phyloP scores from a whole-genome alignment of 1,140 invertebrate species.

The Drosophila insularis region DNA sequence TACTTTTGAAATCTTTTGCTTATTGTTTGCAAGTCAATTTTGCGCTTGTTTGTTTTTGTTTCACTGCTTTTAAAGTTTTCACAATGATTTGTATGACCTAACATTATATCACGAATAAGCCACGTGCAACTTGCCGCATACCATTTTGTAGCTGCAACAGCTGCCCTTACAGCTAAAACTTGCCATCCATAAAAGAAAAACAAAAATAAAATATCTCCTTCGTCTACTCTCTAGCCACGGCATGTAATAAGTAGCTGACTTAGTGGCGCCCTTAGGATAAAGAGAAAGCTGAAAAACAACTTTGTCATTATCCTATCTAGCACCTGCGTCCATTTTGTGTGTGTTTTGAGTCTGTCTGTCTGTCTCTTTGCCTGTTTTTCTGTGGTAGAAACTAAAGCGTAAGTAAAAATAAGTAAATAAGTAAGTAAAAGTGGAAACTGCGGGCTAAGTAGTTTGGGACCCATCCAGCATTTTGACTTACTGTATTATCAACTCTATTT shows the following conservation, averaged over 20 bases:
- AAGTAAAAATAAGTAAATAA: conserved; percentile 22
- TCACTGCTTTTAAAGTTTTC: not conserved
- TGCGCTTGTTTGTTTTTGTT: not conserved
- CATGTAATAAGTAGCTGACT: conserved; percentile 25
- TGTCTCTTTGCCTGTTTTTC: not conserved
- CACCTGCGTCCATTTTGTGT: conserved; percentile 32
- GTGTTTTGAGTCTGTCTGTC: not conserved
- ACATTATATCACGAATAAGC: conserved; percentile 28
- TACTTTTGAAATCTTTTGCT: too few relatives aligned
- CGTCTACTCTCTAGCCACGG: not conserved
- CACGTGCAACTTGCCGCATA: not conserved
- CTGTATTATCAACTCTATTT: not conserved
- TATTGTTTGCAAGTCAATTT: too few relatives aligned
- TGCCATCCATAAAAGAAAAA: conserved; percentile 16
- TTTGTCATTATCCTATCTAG: conserved; percentile 38
- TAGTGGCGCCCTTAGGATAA: not conserved
- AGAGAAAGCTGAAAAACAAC: conserved; percentile 34
- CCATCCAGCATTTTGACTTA: not conserved
- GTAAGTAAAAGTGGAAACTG: conserved; percentile 22
- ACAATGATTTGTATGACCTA: not conserved
- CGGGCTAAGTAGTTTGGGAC: conserved; percentile 25
- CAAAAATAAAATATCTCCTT: not conserved
- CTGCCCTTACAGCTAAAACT: conserved; percentile 27
- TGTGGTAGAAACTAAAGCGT: conserved; percentile 13
- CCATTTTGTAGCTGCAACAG: conserved; percentile 39